These are phyloP conservation scores for Centropus unirufus DNA, from an alignment of 2,113 vertebrate species.

Conservation along the genomic window DNA sequence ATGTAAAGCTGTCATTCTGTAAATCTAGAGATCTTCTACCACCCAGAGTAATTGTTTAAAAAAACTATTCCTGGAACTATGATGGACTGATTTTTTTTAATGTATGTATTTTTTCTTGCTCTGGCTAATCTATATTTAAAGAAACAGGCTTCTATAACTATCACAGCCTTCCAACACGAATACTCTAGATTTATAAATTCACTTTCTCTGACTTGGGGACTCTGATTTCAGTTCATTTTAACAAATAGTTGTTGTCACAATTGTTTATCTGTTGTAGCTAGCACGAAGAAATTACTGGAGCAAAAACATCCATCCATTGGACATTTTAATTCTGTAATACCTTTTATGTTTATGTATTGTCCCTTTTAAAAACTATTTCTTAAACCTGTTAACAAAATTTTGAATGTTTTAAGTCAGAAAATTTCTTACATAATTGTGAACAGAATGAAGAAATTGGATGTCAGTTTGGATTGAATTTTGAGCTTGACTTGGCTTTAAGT, in stretches of 20 bases:
- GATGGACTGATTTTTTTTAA: slow-evolving; percentile 25
- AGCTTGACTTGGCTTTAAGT: slow-evolving; percentile 73
- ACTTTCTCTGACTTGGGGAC: neutral
- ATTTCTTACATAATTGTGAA: slow-evolving; percentile 20
- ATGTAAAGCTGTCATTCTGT: slow-evolving; percentile 76
- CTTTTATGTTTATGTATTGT: neutral
- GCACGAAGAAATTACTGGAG: neutral
- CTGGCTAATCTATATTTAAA: slow-evolving; percentile 43
- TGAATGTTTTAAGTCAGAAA: neutral
- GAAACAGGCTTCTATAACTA: neutral
- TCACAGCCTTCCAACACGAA: neutral
- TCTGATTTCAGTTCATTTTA: neutral
- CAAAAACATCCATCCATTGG: neutral
- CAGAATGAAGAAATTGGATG: slow-evolving; percentile 25
- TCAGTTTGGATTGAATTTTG: slow-evolving; percentile 46
- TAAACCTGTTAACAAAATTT: slow-evolving; percentile 43
- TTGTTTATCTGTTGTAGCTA: neutral
- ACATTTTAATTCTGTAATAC: neutral
- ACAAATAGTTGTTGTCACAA: neutral
- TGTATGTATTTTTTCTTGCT: neutral
- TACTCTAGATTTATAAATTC: neutral
- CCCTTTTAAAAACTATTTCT: neutral
- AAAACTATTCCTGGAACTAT: slow-evolving; percentile 47
- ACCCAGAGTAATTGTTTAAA: slow-evolving; percentile 72
- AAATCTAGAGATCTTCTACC: slow-evolving; percentile 76